phyloP scores from a whole-genome alignment of 2,113 vertebrate genomes.

The Verasper variegatus region DNA sequence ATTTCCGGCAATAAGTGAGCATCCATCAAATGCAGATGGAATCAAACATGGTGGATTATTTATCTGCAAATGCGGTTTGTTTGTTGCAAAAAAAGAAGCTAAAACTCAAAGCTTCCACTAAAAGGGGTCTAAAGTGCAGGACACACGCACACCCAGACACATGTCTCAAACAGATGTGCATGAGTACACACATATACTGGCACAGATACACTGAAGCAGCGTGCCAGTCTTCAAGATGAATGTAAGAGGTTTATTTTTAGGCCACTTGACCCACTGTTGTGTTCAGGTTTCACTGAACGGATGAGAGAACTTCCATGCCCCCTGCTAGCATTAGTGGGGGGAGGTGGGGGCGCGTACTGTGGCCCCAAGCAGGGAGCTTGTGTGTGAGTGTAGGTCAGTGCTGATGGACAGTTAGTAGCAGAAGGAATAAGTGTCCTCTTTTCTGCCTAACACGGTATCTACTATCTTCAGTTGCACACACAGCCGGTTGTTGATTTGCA shows the following conservation, averaged over 20 bases:
- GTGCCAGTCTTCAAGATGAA: slow-evolving; percentile 64
- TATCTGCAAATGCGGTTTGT: slow-evolving; percentile 45
- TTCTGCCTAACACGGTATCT: neutral
- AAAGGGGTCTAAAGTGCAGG: slow-evolving; percentile 57
- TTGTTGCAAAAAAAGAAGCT: slow-evolving; percentile 15
- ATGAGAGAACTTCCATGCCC: slow-evolving; percentile 72
- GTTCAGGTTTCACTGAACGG: slow-evolving; percentile 73
- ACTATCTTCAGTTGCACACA: neutral
- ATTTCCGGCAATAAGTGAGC: neutral
- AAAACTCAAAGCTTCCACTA: slow-evolving; percentile 38
- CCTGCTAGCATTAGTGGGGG: slow-evolving; percentile 47
- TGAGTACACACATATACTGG: slow-evolving; percentile 1
- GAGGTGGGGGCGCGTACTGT: slow-evolving; percentile 39
- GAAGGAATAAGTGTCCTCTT: slow-evolving; percentile 8
- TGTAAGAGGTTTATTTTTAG: slow-evolving; percentile 78
- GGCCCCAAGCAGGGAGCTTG: slow-evolving; percentile 52
- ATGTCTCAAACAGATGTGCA: slow-evolving; percentile 8
- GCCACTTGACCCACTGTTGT: slow-evolving; percentile 66
- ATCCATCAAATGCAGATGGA: slow-evolving; percentile 40
- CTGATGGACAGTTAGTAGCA: slow-evolving; percentile 15
- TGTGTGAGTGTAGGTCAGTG: slow-evolving; percentile 68
- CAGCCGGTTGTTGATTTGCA: neutral
- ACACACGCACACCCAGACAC: slow-evolving; percentile 25
- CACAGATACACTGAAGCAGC: slow-evolving; percentile 51
- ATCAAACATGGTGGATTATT: slow-evolving; percentile 51